Conservation (phyloP, 2,888 invertebrate species). For the Tachina lurida region DNA sequence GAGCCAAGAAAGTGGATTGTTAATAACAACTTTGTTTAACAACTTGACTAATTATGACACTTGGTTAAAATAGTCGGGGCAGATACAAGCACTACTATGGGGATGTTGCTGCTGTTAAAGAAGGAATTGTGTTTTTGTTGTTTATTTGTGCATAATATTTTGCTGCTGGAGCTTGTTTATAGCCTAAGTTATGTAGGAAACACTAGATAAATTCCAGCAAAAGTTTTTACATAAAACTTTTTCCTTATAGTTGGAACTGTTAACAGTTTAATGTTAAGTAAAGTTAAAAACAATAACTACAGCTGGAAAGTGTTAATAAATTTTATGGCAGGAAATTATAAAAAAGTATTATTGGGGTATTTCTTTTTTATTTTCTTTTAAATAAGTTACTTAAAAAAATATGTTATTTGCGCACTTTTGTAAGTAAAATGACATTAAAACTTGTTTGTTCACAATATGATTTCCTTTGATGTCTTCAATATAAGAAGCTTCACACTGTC, state of each 20-base stretch:
- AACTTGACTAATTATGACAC: conserved; percentile 43
- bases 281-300: background rate
- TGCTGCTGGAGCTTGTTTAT: background rate
- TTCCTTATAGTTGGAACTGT: background rate
- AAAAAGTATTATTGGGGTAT: background rate
- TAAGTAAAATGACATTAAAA: background rate
- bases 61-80: background rate
- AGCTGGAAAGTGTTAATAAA: background rate
- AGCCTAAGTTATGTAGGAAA: background rate
- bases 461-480: background rate
- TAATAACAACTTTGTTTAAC: conserved; percentile 14
- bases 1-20: background rate
- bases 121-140: background rate
- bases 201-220: background rate
- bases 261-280: background rate
- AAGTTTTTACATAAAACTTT: conserved; percentile 14
- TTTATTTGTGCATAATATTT: too few species aligned
- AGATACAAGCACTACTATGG: background rate
- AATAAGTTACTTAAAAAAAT: background rate
- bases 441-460: background rate
- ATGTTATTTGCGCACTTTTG: background rate
- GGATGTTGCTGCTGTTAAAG: too few species aligned
- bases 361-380: background rate
- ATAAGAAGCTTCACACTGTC: background rate
- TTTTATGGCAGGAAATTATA: background rate